These are phyloP conservation scores for Pterocles gutturalis DNA, from an alignment of 2,113 vertebrate genomes.

Conservation along the genomic window DNA sequence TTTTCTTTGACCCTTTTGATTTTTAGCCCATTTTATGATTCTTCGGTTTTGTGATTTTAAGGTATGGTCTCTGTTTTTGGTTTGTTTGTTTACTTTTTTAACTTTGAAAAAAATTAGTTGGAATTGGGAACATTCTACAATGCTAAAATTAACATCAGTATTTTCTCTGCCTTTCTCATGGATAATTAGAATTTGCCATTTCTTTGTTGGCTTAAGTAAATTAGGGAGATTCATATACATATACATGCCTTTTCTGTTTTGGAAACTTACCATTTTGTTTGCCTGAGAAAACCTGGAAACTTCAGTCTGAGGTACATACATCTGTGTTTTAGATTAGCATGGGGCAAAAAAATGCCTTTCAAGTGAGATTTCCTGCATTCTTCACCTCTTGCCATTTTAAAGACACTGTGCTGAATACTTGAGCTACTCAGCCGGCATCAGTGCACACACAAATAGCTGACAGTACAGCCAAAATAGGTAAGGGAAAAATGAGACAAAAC, in stretches of 20 bases:
- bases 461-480: background rate
- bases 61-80: fast-evolving
- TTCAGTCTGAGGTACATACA: background rate
- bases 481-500: background rate
- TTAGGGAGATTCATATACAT: background rate
- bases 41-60: background rate
- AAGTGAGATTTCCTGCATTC: background rate
- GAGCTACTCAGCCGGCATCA: background rate
- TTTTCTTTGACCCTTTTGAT: background rate
- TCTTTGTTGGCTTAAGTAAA: background rate
- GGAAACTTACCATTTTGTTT: background rate
- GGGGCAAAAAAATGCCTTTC: background rate
- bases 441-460: background rate
- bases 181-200: background rate
- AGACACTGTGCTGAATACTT: background rate
- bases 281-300: background rate
- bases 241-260: background rate
- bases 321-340: background rate
- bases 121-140: background rate
- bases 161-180: background rate
- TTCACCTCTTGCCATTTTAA: background rate
- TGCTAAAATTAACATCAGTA: background rate
- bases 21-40: background rate
- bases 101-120: background rate
- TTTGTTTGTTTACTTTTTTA: background rate